Percentiles rank a stretch among this genome's conserved stretches.
phyloP scores from a whole-genome alignment of 2,113 vertebrate genomes.

The Pongo abelii region DNA sequence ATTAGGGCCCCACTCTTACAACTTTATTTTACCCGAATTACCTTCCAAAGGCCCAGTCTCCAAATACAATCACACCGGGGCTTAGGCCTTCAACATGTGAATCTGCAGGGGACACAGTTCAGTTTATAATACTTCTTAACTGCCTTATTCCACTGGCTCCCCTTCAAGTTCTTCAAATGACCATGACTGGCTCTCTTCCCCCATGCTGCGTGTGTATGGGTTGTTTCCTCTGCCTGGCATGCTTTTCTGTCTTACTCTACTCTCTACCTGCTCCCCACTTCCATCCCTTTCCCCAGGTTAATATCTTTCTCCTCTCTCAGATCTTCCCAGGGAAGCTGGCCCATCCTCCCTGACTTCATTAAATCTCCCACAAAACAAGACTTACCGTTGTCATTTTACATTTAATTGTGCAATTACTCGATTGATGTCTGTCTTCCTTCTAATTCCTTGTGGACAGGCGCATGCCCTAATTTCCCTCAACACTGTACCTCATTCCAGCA shows the following conservation, averaged over 20 bases:
- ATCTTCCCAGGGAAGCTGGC: neutral
- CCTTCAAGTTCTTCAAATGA: neutral
- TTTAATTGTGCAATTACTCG: neutral
- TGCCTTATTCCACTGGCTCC: rapidly evolving
- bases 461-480: neutral
- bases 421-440: neutral
- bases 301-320: neutral
- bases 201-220: rapidly evolving
- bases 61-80: neutral
- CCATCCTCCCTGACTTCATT: neutral
- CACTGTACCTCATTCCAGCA: neutral
- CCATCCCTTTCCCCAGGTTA: too few species aligned
- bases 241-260: neutral
- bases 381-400: neutral
- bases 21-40: neutral
- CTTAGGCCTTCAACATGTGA: neutral
- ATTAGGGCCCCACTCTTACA: neutral
- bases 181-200: neutral
- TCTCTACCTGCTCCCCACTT: neutral
- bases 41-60: neutral
- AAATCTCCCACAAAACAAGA: neutral
- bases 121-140: neutral
- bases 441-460: neutral
- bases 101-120: neutral
- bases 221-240: neutral